Evolutionary conservation across 2,888 invertebrate genomes (phyloP).

Genomic region (Lasioglossum villosulum): DNA sequence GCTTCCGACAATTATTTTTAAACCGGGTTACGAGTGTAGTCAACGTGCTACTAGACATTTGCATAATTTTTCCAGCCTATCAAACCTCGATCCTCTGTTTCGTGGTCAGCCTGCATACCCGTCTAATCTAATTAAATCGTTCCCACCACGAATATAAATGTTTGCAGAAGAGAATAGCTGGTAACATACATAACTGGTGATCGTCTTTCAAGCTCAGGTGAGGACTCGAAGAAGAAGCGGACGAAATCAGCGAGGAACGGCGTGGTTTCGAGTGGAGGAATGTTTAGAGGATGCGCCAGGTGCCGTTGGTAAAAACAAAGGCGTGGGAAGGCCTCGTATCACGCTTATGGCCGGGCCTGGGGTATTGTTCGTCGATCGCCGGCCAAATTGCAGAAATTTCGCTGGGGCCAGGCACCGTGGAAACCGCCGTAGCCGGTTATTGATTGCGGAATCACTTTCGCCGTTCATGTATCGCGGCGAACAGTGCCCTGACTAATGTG

Average conservation of each 20-base stretch:
- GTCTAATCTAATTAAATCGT: not conserved
- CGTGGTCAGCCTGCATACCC: not conserved
- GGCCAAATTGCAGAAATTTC: conserved; percentile 59
- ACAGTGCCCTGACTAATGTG: conserved; percentile 53
- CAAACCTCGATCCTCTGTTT: not conserved
- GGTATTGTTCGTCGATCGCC: conserved; percentile 50
- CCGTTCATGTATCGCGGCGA: conserved; percentile 35
- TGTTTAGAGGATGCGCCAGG: not conserved
- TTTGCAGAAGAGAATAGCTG: not conserved
- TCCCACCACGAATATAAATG: not conserved
- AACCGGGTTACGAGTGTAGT: no score
- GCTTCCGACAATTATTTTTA: not conserved
- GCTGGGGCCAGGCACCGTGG: conserved; percentile 35
- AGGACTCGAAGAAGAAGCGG: not conserved
- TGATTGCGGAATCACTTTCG: conserved; percentile 63
- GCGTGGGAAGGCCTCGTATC: not conserved
- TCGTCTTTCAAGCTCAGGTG: not conserved
- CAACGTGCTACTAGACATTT: no score
- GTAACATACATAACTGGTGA: no score
- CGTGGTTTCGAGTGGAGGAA: not conserved
- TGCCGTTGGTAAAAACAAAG: not conserved
- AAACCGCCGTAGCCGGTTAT: conserved; percentile 49
- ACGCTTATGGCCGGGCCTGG: not conserved
- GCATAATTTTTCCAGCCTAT: not conserved
- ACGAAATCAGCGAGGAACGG: not conserved